phyloP scores from a whole-genome alignment of 1,140 invertebrate species.

The Diorhabda carinulata region DNA sequence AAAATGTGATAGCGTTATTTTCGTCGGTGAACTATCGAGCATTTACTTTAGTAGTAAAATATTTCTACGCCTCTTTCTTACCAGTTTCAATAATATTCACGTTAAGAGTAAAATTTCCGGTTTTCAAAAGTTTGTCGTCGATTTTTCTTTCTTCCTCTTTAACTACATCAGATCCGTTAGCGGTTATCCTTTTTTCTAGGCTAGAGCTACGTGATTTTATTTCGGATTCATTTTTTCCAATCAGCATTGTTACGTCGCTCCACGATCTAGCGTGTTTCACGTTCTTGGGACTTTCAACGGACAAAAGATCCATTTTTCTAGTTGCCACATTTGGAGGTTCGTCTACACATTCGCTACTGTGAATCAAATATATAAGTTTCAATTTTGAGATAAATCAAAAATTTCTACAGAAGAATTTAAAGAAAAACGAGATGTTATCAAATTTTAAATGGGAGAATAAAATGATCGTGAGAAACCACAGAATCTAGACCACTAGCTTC shows the following conservation, averaged over 20 bases:
- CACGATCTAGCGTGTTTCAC: constrained; percentile 41
- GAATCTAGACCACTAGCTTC: too few species aligned
- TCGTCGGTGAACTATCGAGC: too few species aligned
- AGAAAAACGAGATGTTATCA: too few species aligned
- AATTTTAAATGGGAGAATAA: too few species aligned
- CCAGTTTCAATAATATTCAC: constrained; percentile 72
- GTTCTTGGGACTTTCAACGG: constrained; percentile 41
- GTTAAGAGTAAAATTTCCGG: constrained; percentile 56
- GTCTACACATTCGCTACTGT: constrained; percentile 41
- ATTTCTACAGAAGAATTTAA: too few species aligned
- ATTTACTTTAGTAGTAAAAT: not conserved
- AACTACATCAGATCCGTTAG: constrained; percentile 5
- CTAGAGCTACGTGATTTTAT: constrained; percentile 12
- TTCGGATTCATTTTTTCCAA: constrained; percentile 26
- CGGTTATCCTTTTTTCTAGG: not conserved
- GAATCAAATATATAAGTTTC: too few species aligned
- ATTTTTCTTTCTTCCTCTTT: constrained; percentile 25
- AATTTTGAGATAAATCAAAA: too few species aligned
- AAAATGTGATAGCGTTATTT: too few species aligned
- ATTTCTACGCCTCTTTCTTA: constrained; percentile 26
- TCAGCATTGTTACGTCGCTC: constrained; percentile 41
- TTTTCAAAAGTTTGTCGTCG: constrained; percentile 54
- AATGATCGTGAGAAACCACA: too few species aligned
- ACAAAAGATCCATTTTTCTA: constrained; percentile 26
- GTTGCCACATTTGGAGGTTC: not conserved